Conservation (phyloP, 2,113 vertebrate species). For the Hippoglossus stenolepis region DNA sequence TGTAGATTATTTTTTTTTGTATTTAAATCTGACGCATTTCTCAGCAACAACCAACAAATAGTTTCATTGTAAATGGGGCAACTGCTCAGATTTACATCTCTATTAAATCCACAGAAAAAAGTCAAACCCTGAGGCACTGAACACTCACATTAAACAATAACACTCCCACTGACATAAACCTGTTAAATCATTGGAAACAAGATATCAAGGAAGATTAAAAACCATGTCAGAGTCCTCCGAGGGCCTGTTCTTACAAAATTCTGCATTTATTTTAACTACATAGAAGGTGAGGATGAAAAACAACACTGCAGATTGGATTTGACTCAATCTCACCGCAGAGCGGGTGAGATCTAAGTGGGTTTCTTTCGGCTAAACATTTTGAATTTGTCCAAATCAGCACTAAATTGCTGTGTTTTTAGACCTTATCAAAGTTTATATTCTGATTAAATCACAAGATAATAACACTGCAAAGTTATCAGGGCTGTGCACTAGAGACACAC, state of each 20-base stretch:
- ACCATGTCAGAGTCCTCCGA: constrained; percentile 15
- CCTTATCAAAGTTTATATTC: neutral
- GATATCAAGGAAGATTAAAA: constrained; percentile 46
- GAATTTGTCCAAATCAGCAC: constrained; percentile 2
- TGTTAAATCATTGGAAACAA: constrained; percentile 29
- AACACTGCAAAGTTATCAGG: neutral
- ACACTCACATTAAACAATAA: constrained; percentile 22
- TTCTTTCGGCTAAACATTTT: neutral
- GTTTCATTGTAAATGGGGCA: constrained; percentile 16
- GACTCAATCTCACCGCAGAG: neutral
- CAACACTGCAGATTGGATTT: neutral
- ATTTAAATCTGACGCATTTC: constrained; percentile 25
- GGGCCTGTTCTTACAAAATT: constrained; percentile 15
- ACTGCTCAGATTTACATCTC: constrained; percentile 32
- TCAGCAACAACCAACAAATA: constrained; percentile 12
- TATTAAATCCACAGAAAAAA: constrained; percentile 23
- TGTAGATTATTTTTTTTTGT: constrained; percentile 6
- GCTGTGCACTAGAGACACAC: neutral
- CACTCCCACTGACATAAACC: constrained; percentile 24
- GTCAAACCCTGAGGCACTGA: constrained; percentile 1
- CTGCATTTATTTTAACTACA: neutral
- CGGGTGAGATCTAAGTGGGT: neutral
- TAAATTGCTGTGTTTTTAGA: constrained; percentile 3
- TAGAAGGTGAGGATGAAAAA: neutral
- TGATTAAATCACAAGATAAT: constrained; percentile 1